These are phyloP conservation scores for Phyllostomus hastatus DNA, from an alignment of 2,113 vertebrate genomes.

Conservation along the genomic window DNA sequence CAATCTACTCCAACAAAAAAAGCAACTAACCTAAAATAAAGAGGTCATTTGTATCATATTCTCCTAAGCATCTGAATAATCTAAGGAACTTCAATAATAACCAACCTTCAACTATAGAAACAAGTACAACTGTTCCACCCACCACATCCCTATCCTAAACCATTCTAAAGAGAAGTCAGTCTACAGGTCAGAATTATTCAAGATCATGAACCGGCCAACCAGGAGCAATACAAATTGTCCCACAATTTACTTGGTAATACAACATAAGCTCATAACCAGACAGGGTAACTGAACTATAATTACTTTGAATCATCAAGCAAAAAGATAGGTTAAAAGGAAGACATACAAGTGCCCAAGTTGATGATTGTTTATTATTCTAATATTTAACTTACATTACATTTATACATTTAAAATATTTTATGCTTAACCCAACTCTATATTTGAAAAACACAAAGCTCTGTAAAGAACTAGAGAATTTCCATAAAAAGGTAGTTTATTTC, in stretches of 20 bases:
- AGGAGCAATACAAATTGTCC: neutral
- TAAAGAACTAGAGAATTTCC: neutral
- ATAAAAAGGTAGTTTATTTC: conserved; percentile 13
- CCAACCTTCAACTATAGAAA: neutral
- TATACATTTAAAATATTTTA: neutral
- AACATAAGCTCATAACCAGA: neutral
- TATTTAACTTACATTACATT: neutral
- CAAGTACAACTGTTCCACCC: neutral
- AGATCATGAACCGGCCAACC: neutral
- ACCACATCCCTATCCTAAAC: neutral
- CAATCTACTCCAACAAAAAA: neutral
- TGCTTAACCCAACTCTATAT: neutral
- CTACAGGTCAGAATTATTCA: conserved; percentile 7
- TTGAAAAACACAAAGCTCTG: neutral
- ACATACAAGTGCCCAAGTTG: neutral
- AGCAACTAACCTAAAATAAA: neutral
- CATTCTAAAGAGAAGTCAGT: conserved; percentile 22
- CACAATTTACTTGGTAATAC: neutral
- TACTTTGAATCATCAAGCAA: neutral
- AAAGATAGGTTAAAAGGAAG: neutral
- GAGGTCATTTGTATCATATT: neutral
- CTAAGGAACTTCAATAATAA: conserved; percentile 31
- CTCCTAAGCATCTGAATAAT: neutral
- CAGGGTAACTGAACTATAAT: neutral
- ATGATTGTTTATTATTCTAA: neutral